Conservation (phyloP, 2,797 vertebrate species). For the Etheostoma nigrum region DNA sequence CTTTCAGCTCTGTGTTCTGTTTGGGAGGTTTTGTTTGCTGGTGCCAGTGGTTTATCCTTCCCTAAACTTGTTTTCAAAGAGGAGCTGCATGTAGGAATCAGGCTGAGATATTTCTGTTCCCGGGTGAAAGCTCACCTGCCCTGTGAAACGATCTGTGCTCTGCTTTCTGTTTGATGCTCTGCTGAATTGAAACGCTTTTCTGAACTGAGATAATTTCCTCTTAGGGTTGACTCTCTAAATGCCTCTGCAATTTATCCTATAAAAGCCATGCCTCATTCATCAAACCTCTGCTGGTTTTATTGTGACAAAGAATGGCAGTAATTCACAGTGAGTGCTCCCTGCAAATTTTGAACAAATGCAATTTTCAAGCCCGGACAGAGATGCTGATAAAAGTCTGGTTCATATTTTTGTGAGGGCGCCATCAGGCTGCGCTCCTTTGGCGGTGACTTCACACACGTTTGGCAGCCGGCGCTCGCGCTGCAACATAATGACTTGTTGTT, state of each 20-base stretch:
- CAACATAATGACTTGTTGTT: conserved; percentile 65
- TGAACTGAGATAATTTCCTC: conserved; percentile 19
- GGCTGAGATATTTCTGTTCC: not conserved
- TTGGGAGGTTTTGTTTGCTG: conserved; percentile 5
- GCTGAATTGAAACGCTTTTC: conserved; percentile 11
- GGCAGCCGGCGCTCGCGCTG: conserved; percentile 42
- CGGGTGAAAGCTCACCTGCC: not conserved
- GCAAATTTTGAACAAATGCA: conserved; percentile 29
- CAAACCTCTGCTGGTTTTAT: conserved; percentile 28
- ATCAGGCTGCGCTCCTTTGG: conserved; percentile 45
- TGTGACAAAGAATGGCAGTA: conserved; percentile 1
- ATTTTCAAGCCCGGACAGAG: conserved; percentile 29
- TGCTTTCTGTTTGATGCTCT: not conserved
- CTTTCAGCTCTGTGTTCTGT: conserved; percentile 1
- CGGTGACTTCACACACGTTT: conserved; percentile 47
- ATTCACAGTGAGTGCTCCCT: conserved; percentile 33
- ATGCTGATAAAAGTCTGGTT: conserved; percentile 32
- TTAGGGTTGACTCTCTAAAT: not conserved
- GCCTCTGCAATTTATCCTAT: conserved; percentile 30
- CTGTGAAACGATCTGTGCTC: not conserved
- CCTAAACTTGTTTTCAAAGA: conserved; percentile 9
- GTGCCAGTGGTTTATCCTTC: not conserved
- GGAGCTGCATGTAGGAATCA: not conserved
- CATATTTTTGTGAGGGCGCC: conserved; percentile 18
- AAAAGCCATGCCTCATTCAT: conserved; percentile 36